Percentiles rank a stretch among this genome's conserved stretches.
phyloP scores from a whole-genome alignment of 2,797 vertebrate species.

The Acanthis flammea region DNA sequence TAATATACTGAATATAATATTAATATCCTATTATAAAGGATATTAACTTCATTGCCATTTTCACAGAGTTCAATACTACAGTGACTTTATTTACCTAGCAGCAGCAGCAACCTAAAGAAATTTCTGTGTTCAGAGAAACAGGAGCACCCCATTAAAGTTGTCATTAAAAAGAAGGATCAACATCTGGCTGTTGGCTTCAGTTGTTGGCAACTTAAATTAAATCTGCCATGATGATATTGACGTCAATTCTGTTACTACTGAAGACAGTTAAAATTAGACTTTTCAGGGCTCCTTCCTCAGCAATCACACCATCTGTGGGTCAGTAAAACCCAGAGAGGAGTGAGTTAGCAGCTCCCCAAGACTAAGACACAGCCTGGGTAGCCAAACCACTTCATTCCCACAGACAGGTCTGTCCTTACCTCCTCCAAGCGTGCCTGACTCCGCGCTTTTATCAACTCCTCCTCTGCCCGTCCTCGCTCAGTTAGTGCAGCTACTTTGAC shows the following conservation, averaged over 20 bases:
- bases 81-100: not conserved
- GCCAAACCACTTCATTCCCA: not conserved
- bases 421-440: slow-evolving; percentile 84
- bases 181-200: not conserved
- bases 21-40: not conserved
- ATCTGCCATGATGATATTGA: not conserved
- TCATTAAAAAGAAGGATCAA: not conserved
- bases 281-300: not conserved
- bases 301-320: not conserved
- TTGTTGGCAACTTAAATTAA: not conserved
- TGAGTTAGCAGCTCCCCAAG: not conserved
- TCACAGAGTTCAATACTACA: not conserved
- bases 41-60: not conserved
- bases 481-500: slow-evolving; percentile 78
- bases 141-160: not conserved
- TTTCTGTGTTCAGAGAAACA: not conserved
- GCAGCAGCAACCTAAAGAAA: not conserved
- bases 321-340: not conserved
- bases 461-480: slow-evolving; percentile 84
- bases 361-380: not conserved
- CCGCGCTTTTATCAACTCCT: slow-evolving; percentile 83
- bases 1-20: not conserved
- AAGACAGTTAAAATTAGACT: not conserved
- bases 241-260: not conserved
- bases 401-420: slow-evolving; percentile 69